Base-by-base conservation (phyloP, 1,140 invertebrate genomes). In the Thaumatotibia leucotreta region DNA sequence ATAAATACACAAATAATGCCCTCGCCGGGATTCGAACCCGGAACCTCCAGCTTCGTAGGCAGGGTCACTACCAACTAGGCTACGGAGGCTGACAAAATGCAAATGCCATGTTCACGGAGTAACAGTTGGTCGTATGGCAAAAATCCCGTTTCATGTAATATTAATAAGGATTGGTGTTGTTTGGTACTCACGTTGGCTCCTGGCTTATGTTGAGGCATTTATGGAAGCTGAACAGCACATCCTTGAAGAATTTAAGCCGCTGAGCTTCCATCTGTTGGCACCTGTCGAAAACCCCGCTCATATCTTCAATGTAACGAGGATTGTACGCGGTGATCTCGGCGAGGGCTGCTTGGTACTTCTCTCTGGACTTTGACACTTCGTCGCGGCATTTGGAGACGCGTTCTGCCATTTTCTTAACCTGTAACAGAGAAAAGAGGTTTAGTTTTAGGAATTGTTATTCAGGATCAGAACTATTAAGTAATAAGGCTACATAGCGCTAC, bases 331-430 rank as follows among this genome's bases (percentile, higher is more conserved):
- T 99, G 68, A 99, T 97, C 92, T 99, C 98, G 76, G 96, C 94
- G 14, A 99, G 92, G 0, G 97, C 95, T 17, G 95, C 92, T 74
- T 99, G 96, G 84, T 99, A 99, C 89, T 98, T 98, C 79, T 99
- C 97, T 79, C 96, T 95, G 62, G 95, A 95, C 79, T 96, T 96
- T 77, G 97, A 95, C 1, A 98, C 98, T 78, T 99, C 97, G 83
- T 98, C 97, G 86, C 98, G 97, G 69, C 96, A 97, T 91, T 98
- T 99, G 54, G 96, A 94, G 23, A 99, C 97, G 69, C 98, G 93
- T 82, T 99, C 98, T 83, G 98, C 96, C 93, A 99, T 95, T 92
- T 99, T 99, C 89, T 97, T 98, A 24, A 98, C 94, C 97, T 98
- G 91, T 63, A 82, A 83, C 9, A 69, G 32, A 39, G 27, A 22